Evolutionary conservation across 2,888 invertebrate genomes (phyloP).

Genomic region (Caenorhabditis sinica): DNA sequence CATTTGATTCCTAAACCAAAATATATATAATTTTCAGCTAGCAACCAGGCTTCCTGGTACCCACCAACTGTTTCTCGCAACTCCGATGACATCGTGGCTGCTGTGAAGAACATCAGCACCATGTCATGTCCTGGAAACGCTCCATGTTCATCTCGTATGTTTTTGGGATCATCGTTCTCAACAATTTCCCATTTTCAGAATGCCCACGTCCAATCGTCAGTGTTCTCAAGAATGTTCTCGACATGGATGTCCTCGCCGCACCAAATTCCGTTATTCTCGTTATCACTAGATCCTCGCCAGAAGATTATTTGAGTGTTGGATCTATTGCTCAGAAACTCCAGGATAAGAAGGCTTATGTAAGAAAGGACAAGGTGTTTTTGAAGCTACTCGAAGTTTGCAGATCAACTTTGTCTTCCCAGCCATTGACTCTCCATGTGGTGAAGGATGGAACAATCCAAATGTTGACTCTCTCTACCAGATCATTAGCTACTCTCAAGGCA

Average conservation of each 20-base stretch:
- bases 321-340: slow-evolving; percentile 59
- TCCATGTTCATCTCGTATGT: slow-evolving; percentile 65
- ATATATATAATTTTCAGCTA: slow-evolving; percentile 67
- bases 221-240: slow-evolving; percentile 67
- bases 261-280: slow-evolving; percentile 77
- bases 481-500: slow-evolving; percentile 74
- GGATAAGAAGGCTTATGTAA: slow-evolving; percentile 61
- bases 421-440: slow-evolving; percentile 76
- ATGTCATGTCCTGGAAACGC: slow-evolving; percentile 68
- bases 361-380: neutral
- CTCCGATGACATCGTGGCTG: slow-evolving; percentile 72
- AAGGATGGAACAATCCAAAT: slow-evolving; percentile 74
- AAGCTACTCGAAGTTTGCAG: slow-evolving; percentile 35
- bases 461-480: slow-evolving; percentile 66
- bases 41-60: slow-evolving; percentile 74
- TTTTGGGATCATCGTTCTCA: neutral
- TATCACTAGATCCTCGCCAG: slow-evolving; percentile 77
- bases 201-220: slow-evolving; percentile 77
- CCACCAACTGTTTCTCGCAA: slow-evolving; percentile 58
- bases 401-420: slow-evolving; percentile 74
- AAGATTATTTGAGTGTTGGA: slow-evolving; percentile 70
- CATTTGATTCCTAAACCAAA: no score
- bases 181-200: slow-evolving; percentile 48
- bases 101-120: slow-evolving; percentile 68
- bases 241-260: slow-evolving; percentile 52